Percentiles rank a stretch among this genome's conserved stretches.
phyloP scores from a whole-genome alignment of 2,888 invertebrate genomes.

The Mythimna pallens region DNA sequence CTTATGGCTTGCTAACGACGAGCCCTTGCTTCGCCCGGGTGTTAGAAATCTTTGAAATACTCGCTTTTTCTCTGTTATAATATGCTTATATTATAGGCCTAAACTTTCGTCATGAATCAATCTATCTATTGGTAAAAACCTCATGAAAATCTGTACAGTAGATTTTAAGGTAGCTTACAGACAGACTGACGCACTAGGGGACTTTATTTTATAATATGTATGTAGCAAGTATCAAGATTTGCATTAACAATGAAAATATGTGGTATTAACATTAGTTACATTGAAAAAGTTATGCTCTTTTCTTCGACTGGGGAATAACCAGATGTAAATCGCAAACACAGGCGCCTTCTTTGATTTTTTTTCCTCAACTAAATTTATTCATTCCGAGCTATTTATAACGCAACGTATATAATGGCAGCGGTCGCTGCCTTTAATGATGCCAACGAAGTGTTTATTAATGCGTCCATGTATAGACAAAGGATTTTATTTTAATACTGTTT shows the following conservation, averaged over 20 bases:
- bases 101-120: no score
- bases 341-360: constrained; percentile 36
- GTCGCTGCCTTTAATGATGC: constrained; percentile 39
- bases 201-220: no score
- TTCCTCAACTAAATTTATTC: constrained; percentile 49
- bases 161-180: no score
- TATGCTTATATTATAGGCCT: no score
- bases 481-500: constrained; percentile 16
- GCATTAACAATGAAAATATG: neutral
- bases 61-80: no score
- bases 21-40: no score
- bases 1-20: neutral
- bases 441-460: constrained; percentile 38
- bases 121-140: no score
- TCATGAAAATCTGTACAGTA: no score
- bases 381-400: constrained; percentile 48
- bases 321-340: constrained; percentile 26
- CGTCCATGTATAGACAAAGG: constrained; percentile 29
- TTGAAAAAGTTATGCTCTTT: constrained; percentile 3
- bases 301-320: constrained; percentile 35
- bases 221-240: neutral
- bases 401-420: constrained; percentile 34
- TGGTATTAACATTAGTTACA: constrained; percentile 2
- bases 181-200: no score
- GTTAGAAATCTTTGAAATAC: no score